phyloP scores from a whole-genome alignment of 2,113 vertebrate species.

The Egretta garzetta region DNA sequence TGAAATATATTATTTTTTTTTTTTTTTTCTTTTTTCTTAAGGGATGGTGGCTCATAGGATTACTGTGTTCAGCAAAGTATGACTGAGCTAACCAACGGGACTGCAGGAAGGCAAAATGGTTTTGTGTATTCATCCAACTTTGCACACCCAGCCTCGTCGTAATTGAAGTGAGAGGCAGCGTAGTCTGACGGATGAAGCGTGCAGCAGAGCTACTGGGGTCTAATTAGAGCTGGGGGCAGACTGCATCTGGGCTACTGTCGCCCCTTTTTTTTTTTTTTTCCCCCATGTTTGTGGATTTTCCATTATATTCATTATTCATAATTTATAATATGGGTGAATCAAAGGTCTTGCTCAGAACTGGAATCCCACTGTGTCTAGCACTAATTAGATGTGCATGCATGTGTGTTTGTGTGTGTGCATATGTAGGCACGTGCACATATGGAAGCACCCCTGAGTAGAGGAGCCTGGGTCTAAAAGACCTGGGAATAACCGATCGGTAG shows the following conservation, averaged over 20 bases:
- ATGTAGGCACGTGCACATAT: not conserved
- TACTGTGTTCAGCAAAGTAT: conserved; percentile 33
- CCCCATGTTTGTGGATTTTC: not conserved
- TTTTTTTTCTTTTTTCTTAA: not conserved
- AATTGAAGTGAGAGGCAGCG: not conserved
- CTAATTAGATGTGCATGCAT: not conserved
- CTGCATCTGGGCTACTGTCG: not conserved
- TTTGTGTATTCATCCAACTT: conserved; percentile 26
- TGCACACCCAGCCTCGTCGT: not conserved
- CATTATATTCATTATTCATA: conserved; percentile 3
- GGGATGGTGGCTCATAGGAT: not conserved
- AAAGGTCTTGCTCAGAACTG: not conserved
- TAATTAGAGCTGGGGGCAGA: not conserved
- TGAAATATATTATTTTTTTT: not conserved
- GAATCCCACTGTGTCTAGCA: not conserved
- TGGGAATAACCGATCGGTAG: not conserved
- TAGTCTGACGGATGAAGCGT: not conserved
- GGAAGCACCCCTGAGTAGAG: not conserved
- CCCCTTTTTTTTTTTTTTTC: not conserved
- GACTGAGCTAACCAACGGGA: not conserved
- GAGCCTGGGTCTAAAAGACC: not conserved
- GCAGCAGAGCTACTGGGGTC: not conserved
- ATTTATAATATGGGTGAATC: not conserved
- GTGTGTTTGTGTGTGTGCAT: not conserved
- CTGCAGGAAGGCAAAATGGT: conserved; percentile 45